Percentiles rank a stretch among this genome's conserved stretches.
Evolutionary conservation across 2,888 invertebrate genomes (phyloP).

Genomic region (Phania funesta): DNA sequence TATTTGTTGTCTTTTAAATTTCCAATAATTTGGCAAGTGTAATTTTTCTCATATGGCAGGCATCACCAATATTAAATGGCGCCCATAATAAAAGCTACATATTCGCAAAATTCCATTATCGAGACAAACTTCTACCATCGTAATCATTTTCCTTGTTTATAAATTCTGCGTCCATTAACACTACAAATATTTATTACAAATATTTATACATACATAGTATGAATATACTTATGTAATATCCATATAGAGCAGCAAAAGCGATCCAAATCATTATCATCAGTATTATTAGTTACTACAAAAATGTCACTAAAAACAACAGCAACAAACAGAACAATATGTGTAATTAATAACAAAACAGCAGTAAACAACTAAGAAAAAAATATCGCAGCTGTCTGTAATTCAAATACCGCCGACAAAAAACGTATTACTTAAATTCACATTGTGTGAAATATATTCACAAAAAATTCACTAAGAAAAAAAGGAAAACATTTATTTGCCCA

Average conservation of each 20-base stretch:
- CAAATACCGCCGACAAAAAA: conserved; percentile 37
- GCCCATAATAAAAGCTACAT: conserved; percentile 3
- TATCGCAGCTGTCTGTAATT: conserved; percentile 36
- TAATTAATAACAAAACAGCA: conserved; percentile 42
- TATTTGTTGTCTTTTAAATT: too few species aligned
- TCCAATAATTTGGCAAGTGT: neutral
- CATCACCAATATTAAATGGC: conserved; percentile 9
- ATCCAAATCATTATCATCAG: conserved; percentile 5
- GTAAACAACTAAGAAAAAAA: conserved; percentile 28
- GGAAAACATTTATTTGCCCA: too few species aligned
- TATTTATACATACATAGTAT: too few species aligned
- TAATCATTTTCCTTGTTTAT: neutral
- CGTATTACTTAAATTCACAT: conserved; percentile 11
- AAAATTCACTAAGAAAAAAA: neutral
- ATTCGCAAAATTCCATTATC: conserved; percentile 2
- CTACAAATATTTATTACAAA: neutral
- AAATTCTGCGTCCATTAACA: neutral
- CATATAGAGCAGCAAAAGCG: neutral
- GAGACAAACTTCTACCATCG: neutral
- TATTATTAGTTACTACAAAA: conserved; percentile 50
- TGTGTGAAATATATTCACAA: conserved; percentile 19
- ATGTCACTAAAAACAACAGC: conserved; percentile 57
- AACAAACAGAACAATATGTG: conserved; percentile 43
- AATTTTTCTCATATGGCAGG: neutral
- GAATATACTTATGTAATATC: neutral